A percentile compares a stretch with the other conserved stretches of the same genome.
phyloP scores from a whole-genome alignment of 2,888 invertebrate genomes.

The Drosophila pseudotakahashii region DNA sequence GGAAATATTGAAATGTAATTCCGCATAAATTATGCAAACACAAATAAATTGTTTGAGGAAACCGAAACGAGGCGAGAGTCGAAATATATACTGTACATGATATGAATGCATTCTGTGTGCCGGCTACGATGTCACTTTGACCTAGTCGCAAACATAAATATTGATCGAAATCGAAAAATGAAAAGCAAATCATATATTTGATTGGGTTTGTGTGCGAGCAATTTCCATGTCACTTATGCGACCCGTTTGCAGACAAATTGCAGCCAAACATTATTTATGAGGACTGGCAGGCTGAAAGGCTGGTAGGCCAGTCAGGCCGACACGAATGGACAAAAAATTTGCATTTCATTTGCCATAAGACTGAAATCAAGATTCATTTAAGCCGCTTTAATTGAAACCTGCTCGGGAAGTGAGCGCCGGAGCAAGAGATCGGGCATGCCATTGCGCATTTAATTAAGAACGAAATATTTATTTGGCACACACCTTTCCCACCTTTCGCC shows the following conservation, averaged over 20 bases:
- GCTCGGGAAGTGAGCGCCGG: constrained; percentile 9
- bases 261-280: constrained; percentile 61
- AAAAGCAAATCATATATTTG: constrained; percentile 50
- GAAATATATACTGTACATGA: constrained; percentile 14
- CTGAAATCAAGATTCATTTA: constrained; percentile 70
- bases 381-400: constrained; percentile 69
- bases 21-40: constrained; percentile 58
- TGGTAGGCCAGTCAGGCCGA: not conserved
- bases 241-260: constrained; percentile 32
- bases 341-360: constrained; percentile 64
- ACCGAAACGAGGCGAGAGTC: constrained; percentile 38
- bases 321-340: constrained; percentile 48
- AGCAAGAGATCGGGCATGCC: constrained; percentile 34
- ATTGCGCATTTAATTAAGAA: constrained; percentile 78
- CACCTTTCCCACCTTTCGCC: constrained; percentile 1
- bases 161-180: constrained; percentile 53
- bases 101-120: constrained; percentile 12
- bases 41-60: constrained; percentile 41
- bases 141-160: constrained; percentile 48
- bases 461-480: constrained; percentile 75
- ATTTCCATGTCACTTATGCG: constrained; percentile 52
- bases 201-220: constrained; percentile 35
- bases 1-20: constrained; percentile 40
- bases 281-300: constrained; percentile 27
- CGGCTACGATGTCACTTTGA: constrained; percentile 25